These are phyloP conservation scores for Meriones unguiculatus DNA, from an alignment of 2,113 vertebrate species.

Conservation along the genomic window DNA sequence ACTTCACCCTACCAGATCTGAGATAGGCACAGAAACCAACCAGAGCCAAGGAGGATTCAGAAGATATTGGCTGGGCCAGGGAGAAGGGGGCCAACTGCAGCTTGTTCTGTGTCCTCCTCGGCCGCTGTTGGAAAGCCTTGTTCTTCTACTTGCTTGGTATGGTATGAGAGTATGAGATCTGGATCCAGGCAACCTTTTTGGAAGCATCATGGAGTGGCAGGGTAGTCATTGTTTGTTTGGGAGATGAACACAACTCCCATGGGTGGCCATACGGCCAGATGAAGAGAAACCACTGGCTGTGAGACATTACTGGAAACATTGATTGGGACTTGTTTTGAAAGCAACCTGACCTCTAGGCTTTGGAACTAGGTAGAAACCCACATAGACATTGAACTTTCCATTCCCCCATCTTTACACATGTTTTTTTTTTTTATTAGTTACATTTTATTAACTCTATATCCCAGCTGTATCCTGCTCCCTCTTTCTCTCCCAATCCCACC, in stretches of 20 bases:
- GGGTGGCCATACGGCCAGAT: not conserved
- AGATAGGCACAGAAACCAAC: not conserved
- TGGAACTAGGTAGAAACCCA: constrained; percentile 9
- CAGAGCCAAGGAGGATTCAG: constrained; percentile 36
- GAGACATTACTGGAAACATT: not conserved
- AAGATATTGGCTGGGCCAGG: constrained; percentile 30
- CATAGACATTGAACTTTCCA: not conserved
- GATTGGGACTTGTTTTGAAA: not conserved
- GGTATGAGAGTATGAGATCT: constrained; percentile 28
- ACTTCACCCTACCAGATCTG: constrained; percentile 1
- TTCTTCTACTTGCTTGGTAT: not conserved
- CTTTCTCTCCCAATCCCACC: too few species aligned
- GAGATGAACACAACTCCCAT: not conserved
- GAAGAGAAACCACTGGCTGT: not conserved
- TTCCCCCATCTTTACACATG: not conserved
- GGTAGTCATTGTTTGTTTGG: not conserved
- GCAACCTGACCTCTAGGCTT: not conserved
- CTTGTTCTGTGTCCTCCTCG: not conserved
- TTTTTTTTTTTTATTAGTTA: too few species aligned
- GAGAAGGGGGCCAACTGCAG: not conserved
- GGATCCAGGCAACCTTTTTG: not conserved
- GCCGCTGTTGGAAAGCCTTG: not conserved
- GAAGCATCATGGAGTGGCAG: not conserved
- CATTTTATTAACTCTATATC: too few species aligned
- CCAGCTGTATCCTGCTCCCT: too few species aligned